Base-by-base conservation (phyloP, 2,797 vertebrate genomes). In the Pseudotriccus pelzelni region DNA sequence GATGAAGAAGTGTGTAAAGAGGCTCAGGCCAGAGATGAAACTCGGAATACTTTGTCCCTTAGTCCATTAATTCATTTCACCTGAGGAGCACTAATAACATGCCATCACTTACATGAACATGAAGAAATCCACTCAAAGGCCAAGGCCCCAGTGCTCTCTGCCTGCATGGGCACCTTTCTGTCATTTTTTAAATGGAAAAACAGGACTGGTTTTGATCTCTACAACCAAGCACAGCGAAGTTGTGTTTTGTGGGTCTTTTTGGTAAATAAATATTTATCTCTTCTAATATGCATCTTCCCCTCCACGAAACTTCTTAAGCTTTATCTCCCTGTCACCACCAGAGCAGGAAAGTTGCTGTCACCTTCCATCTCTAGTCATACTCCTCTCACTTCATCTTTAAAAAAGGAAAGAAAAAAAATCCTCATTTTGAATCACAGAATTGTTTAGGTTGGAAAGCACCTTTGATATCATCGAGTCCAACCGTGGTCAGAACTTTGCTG, bases 241-340 rank as follows among this genome's bases (percentile, higher is more conserved):
- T 62, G 72, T 32, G 67, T 16, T 25, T 63, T 76, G n/a, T 34
- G 14, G 37, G 6, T 49, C 39, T 67, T 85, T 89, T 75, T 81
- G 10, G 14, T 64, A 59, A 74, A 75, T 58, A 79, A 86, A 53
- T 75, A 68, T 67, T 90, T 92, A 25, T 62, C 47, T 58, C 30
- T 82, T 92, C 63, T 94, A 88, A 79, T 85, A 72, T 44, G 37
- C 23, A 81, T 21, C 63, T 85, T 72, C 30, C 36, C 82, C 63
- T 90, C 49, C 23, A 46, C 27, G 92, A 85, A 88, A 79, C 72
- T 72, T 92, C 67, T 88, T 85, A 85, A 75, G 63, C 44, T 88
- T 13, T 59, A 44, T 75, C 68, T 90, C n/a, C 46, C 67, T 92
- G 94, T 94, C 72, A 88, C 88, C 84, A 90, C 52, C 58, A 75